Percentiles rank a stretch among this genome's conserved stretches.
Conservation (phyloP, 1,140 invertebrate genomes). For the Conus ventricosus region DNA sequence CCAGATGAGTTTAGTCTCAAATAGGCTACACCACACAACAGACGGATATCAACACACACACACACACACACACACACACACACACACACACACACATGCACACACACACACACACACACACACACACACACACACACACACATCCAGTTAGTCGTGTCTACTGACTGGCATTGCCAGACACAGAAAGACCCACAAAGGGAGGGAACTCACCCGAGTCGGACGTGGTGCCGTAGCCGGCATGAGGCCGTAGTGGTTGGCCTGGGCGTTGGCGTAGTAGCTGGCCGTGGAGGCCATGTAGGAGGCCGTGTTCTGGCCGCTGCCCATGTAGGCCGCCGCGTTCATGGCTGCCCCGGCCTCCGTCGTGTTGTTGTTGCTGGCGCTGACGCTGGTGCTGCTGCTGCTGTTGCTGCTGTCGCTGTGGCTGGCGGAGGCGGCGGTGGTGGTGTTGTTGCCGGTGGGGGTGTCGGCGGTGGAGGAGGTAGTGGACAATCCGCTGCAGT, state of each 20-base stretch:
- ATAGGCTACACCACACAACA: too few species aligned
- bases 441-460: not conserved
- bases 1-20: too few species aligned
- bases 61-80: too few species aligned
- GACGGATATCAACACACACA: too few species aligned
- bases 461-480: not conserved
- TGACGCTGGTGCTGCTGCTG: not conserved
- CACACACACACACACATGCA: too few species aligned
- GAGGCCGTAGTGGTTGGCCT: slow-evolving; percentile 5
- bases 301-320: slow-evolving; percentile 27
- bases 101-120: too few species aligned
- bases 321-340: slow-evolving; percentile 24
- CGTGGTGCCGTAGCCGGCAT: not conserved
- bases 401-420: not conserved
- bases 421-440: not conserved
- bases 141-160: too few species aligned
- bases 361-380: not conserved
- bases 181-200: too few species aligned
- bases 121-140: too few species aligned
- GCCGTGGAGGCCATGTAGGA: slow-evolving; percentile 29
- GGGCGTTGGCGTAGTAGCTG: slow-evolving; percentile 23
- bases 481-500: not conserved
- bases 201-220: slow-evolving; percentile 7
- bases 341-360: not conserved
- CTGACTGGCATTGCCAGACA: too few species aligned